Evolutionary conservation across 2,888 invertebrate genomes (phyloP).

Genomic region (Sisyra nigra): DNA sequence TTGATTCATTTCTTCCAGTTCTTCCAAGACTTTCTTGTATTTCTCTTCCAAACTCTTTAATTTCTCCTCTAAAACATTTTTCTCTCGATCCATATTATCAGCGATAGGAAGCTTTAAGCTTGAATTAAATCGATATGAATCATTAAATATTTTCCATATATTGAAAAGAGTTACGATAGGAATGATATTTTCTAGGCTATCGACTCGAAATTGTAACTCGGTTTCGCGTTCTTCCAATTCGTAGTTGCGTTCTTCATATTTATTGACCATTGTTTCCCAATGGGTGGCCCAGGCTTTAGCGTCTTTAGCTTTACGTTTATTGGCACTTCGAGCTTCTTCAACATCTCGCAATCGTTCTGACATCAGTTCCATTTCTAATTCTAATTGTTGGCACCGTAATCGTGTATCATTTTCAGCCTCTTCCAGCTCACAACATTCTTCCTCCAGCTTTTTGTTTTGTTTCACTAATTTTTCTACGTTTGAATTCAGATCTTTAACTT

Average conservation of each 20-base stretch:
- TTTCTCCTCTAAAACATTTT: background rate
- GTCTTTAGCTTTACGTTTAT: conserved; percentile 16
- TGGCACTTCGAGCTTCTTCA: conserved; percentile 18
- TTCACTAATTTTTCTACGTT: conserved; percentile 40
- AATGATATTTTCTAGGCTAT: conserved; percentile 40
- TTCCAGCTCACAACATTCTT: conserved; percentile 57
- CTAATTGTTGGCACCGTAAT: conserved; percentile 36
- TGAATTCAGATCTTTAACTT: conserved; percentile 29
- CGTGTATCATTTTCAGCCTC: conserved; percentile 62
- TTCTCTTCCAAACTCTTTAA: conserved; percentile 1
- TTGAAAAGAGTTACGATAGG: conserved; percentile 47
- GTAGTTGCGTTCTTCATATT: conserved; percentile 34
- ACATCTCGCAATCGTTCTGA: conserved; percentile 19
- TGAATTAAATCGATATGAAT: conserved; percentile 22
- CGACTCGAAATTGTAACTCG: conserved; percentile 35
- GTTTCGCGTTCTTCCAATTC: conserved; percentile 32
- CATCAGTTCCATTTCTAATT: conserved; percentile 13
- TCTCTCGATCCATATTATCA: conserved; percentile 1
- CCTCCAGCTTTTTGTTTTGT: conserved; percentile 47
- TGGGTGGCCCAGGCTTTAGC: conserved; percentile 11
- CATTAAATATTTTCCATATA: conserved; percentile 30
- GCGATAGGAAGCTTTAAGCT: background rate
- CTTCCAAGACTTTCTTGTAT: conserved; percentile 3
- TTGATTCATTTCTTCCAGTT: conserved; percentile 1
- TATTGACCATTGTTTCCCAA: conserved; percentile 25